Evolutionary conservation across 2,888 invertebrate species (phyloP), one percentile per base, ranked within the genome.

Genomic region (Elmis aenea): DNA sequence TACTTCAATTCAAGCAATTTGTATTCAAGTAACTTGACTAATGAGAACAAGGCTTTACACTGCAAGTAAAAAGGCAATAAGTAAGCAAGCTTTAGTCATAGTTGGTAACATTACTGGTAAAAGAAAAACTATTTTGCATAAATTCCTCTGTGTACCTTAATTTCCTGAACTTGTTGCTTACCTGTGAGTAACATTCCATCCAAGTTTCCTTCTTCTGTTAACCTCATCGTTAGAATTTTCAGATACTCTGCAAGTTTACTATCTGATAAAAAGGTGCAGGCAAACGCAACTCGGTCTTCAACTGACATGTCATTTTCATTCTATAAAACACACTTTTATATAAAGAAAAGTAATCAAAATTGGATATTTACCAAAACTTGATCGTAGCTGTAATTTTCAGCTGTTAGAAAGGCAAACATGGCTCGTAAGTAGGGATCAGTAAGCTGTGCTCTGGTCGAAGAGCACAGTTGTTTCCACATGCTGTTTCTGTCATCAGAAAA

Each of bases 401-500:
- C 80, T 0, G 91, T 87, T 42, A 95, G 75, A 71, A 95, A 95
- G 27, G 84, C 82, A 71, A 95, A 93, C 64, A 92, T 83, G 3
- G 89, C 90, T 57, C 90, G 77, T 44, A 96, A 76, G 70, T 95
- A 92, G 0, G 94, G 86, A 74, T 93, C 88, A n/a, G 79, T 76
- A 31, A 95, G 75, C 61, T 87, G 84, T 11, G 76, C 73, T 51
- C 81, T 78, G n/a, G 89, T 83, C 23, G 69, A 72, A 1, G 79
- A 67, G 52, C 88, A 86, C 36, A 85, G 79, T 66, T 79, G 82
- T 38, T 79, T 77, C 89, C 84, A 94, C 58, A 86, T 73, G 12
- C 83, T 83, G 50, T 78, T 81, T 28, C 82, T 82, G 60, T 93
- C 89, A 50, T 90, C 88, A 29, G 85, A 84, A 62, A 86, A 92